phyloP scores from a whole-genome alignment of 2,113 vertebrate genomes.

The Crotalus viridis region DNA sequence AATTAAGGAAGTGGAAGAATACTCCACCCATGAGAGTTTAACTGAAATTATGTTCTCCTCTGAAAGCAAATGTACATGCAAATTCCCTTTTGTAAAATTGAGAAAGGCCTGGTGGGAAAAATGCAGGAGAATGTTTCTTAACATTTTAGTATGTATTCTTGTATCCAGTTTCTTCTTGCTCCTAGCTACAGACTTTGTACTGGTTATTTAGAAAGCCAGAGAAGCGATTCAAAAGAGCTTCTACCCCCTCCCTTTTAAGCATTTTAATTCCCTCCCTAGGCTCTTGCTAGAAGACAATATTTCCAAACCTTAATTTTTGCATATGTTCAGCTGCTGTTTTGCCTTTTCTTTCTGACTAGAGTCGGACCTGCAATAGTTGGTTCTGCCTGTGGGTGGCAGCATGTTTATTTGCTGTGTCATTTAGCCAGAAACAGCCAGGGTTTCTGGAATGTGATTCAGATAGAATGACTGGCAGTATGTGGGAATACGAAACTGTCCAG shows the following conservation, averaged over 20 bases:
- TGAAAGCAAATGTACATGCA: neutral
- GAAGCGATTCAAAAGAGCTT: neutral
- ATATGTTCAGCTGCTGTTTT: neutral
- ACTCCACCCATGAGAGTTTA: neutral
- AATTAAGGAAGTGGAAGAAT: neutral
- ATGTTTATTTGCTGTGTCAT: conserved; percentile 1
- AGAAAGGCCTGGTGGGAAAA: neutral
- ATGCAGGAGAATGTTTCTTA: neutral
- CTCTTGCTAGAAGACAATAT: neutral
- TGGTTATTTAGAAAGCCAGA: neutral
- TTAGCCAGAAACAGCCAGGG: neutral
- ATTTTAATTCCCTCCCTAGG: neutral
- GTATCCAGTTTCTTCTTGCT: neutral
- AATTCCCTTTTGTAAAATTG: neutral
- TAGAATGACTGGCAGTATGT: neutral
- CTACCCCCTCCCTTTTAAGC: neutral
- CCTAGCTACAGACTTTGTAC: neutral
- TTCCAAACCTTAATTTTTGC: neutral
- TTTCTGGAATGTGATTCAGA: conserved; percentile 34
- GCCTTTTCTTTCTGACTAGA: neutral
- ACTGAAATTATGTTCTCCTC: neutral
- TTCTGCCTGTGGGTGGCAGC: neutral
- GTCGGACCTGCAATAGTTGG: neutral
- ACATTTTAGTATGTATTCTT: neutral
- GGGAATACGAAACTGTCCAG: conserved; percentile 25